Base-by-base conservation (phyloP, 2,888 invertebrate genomes). In the Helicoverpa assulta region DNA sequence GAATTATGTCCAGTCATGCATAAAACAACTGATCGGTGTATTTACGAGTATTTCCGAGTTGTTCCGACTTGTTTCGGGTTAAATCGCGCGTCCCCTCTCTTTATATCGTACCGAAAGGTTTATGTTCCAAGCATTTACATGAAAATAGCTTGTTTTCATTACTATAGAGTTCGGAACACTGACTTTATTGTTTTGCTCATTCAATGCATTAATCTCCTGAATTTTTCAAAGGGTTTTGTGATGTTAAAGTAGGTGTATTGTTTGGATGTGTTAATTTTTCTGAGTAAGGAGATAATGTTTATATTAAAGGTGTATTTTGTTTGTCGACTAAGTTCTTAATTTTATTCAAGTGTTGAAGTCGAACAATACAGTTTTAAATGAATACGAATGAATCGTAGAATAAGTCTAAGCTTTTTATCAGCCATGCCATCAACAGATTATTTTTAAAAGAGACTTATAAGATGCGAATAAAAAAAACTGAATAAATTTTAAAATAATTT, bases 181-280 rank as follows among this genome's bases (percentile, higher is more conserved):
- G 43, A 19, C 65, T 74, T 79, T 75, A 70, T 43, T 70, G 76
- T 79, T 79, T 79, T 77, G 74, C 79, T 79, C 64, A 66, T 80
- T 75, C 63, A 70, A 55, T 53, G 61, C 65, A 50, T 79, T 79
- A 78, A 59, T 73, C 51, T 62, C 12, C 29, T 19, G 74, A 43
- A 52, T 78, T 78, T 43, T 18, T 14, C 40, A 21, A 47, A 54
- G 21, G 59, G 16, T 16, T 19, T 6, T 40, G 14, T 12, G 8
- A 12, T 10, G 14, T n/a, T 18, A 18, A 63, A 51, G 6, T 16
- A 18, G 7, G 0, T 4, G 33, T n/a, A 0, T 5, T 8, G 10
- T 16, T 16, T 64, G 16, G 29, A 10, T 1, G 37, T 8, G 14
- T 4, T 47, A 26, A 0, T 61, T 51, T 51, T 51, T 33, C 8